Base-by-base conservation (phyloP, 2,797 vertebrate species). In the Sebastes matsubarae region DNA sequence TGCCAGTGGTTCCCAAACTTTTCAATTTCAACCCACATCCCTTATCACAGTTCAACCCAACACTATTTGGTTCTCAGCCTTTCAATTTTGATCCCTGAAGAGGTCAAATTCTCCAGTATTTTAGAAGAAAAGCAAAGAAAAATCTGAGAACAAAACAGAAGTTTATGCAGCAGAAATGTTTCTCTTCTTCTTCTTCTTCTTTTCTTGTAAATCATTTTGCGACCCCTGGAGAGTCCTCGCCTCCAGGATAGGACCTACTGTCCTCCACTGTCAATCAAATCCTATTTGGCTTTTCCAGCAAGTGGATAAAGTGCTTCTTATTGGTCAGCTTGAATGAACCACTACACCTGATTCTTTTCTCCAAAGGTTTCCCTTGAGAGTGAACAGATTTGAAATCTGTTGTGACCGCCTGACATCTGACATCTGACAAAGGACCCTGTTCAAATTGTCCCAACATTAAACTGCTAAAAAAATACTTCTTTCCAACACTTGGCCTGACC, bases 251-350 rank as follows among this genome's bases (percentile, higher is more conserved):
- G 13, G 24, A 68, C 29, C 11, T 9, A 12, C 18, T 50, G 27
- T 55, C 30, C 12, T 68, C 20, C 18, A 1, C 52, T 63, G 52
- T n/a, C 29, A 27, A 46, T 70, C 8, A 22, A 73, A 3, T 69
- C 36, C 59, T 27, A 16, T 68, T 68, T 64, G 66, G 38, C 70
- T 36, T 78, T 18, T 55, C 12, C 24, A 66, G 36, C 6, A 1
- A 22, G 12, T 66, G 38, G 10, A 42, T 85, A 81, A 83, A 88
- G 85, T 83, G 73, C 80, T 70, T 68, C 3, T 34, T 67, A 42
- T 2, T 54, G 25, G 11, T 30, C 68, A 55, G 66, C 32, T 27
- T 50, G 8, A 68, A 57, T 36, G 0, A 38, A 42, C 5, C 52
- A 25, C 24, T 11, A 25, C 20, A 55, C 16, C 4, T 25, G 4